Evolutionary conservation across 2,113 vertebrate species (phyloP), one percentile per base, ranked within the genome.

Genomic region (Thalassoma bifasciatum): DNA sequence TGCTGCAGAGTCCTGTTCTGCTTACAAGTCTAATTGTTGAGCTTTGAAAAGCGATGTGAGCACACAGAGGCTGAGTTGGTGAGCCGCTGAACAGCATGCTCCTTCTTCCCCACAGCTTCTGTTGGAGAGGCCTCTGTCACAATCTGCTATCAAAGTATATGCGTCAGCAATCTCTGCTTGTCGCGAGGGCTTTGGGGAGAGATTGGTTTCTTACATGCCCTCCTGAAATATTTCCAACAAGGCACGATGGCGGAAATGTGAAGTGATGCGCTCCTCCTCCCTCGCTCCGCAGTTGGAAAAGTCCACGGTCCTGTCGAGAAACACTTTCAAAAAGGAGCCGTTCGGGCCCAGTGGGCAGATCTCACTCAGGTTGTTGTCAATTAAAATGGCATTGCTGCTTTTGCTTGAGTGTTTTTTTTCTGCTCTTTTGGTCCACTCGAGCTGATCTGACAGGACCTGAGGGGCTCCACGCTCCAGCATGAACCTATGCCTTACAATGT

Each of bases 131-230:
- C 62, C 72, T 69, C 75, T 62, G 74, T 88, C 81, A 79, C 79
- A 76, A 76, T 75, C 71, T 63, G 22, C 86, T 68, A 81, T 83
- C 76, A 66, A 66, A 85, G 79, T 62, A 67, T 40, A 14, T 50
- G 76, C 9, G 47, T 89, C 86, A 86, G 79, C 86, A 81, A 44
- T 72, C 76, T 78, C 56, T 10, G 76, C 79, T 85, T 70, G 87
- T 83, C 77, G 73, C 16, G 54, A 80, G 52, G 77, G 77, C 66
- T 87, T 82, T 68, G 60, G 67, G 75, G 60, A 83, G 70, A 79
- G 72, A 81, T 72, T 61, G 75, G 63, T 82, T 85, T 79, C 76
- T 65, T 66, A 80, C 62, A 72, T 86, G 63, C 54, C 76, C 60
- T 38, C 58, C 75, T 66, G 71, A 76, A 84, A 65, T 63, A 57